A percentile compares a stretch with the other conserved stretches of the same genome.
phyloP scores from a whole-genome alignment of 1,140 invertebrate species.

The Psilanteris sp. region DNA sequence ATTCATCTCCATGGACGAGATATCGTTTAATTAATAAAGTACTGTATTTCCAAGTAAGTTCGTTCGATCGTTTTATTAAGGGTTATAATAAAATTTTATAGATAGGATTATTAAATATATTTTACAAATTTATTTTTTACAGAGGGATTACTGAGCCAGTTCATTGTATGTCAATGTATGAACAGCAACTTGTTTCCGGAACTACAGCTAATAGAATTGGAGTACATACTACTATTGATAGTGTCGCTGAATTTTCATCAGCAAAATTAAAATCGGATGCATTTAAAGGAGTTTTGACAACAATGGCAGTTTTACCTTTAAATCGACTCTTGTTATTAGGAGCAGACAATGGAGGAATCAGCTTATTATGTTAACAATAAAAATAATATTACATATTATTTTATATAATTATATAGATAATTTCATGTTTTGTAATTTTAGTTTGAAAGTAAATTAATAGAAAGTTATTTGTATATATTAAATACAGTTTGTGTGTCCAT shows the following conservation, averaged over 20 bases:
- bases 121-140: slow-evolving; percentile 15
- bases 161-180: slow-evolving; percentile 89
- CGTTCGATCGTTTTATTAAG: too few relatives aligned
- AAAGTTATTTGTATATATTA: too few relatives aligned
- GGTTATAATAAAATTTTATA: too few relatives aligned
- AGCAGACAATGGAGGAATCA: slow-evolving; percentile 93
- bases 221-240: slow-evolving; percentile 88
- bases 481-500: too few relatives aligned
- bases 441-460: too few relatives aligned
- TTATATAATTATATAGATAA: too few relatives aligned
- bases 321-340: slow-evolving; percentile 93
- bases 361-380: slow-evolving; percentile 87
- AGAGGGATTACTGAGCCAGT: slow-evolving; percentile 93
- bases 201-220: slow-evolving; percentile 94
- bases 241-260: slow-evolving; percentile 88
- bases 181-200: slow-evolving; percentile 88
- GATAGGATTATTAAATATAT: too few relatives aligned
- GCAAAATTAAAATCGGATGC: slow-evolving; percentile 93
- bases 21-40: too few relatives aligned
- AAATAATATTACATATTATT: too few relatives aligned
- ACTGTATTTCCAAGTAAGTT: too few relatives aligned
- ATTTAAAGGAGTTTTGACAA: slow-evolving; percentile 94
- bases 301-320: slow-evolving; percentile 91
- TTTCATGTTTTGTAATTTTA: too few relatives aligned
- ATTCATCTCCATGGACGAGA: too few relatives aligned